Evolutionary conservation across 2,113 vertebrate genomes (phyloP), one percentile per base, ranked within the genome.

Genomic region (Pipra filicauda): DNA sequence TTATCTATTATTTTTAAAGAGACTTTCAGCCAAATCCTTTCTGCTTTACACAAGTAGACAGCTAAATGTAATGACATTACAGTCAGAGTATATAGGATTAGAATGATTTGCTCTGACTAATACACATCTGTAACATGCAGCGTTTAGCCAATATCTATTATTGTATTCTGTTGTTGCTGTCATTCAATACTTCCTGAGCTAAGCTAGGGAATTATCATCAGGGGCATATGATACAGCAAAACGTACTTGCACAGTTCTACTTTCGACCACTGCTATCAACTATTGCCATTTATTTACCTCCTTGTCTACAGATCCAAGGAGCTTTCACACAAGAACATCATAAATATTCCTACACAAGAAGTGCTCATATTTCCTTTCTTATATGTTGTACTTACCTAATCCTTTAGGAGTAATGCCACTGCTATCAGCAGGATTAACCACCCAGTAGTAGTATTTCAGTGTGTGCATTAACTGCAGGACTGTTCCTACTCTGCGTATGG

Each of bases 401-500:
- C 99, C 99, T 97, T 99, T 99, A 28, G 99, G 99, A 46, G 97
- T 96, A 88, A 99, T 99, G 74, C 98, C 98, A 75, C 99, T 99
- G 96, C 98, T 98, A 51, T 99, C 98, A 51, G 98, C 97, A 71
- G 99, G 99, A 96, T 99, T 99, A 89, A 98, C 95, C 66, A 98
- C 99, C 99, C 99, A 99, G 98, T 99, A 99, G 98, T 99, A 99
- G 96, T 99, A 99, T 97, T 99, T 99, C 46, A 99, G 95, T 0
- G 98, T 99, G 93, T 99, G 99, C 99, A 99, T 99, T 77, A 99
- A 97, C 97, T 99, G 99, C 93, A 99, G 97, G 84, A 99, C 99
- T 6, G 99, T 99, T 86, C 99, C 99, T 81, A 99, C 99, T 89
- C 99, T 98, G 62, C 99, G 99, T 65, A 99, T 99, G 51, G 99